These are phyloP conservation scores for Silurus asotus DNA, from an alignment of 2,113 vertebrate species.

Conservation along the genomic window DNA sequence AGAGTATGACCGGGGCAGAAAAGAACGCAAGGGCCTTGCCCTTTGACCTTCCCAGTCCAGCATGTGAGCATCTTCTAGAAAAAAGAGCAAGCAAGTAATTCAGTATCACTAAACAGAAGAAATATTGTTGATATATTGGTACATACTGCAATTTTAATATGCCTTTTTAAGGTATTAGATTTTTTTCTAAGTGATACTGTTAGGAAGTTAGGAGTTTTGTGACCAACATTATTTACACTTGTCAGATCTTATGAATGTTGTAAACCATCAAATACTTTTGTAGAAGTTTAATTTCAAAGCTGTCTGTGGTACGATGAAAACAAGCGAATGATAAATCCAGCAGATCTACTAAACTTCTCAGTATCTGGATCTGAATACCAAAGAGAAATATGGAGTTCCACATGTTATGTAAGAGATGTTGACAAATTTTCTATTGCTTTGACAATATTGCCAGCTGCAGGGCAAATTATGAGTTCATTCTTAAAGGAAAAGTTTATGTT, in stretches of 20 bases:
- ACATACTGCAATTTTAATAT: background rate
- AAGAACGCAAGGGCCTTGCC: slow-evolving; percentile 55
- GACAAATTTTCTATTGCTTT: background rate
- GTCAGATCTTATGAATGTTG: background rate
- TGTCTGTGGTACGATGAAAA: background rate
- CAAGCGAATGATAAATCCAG: background rate
- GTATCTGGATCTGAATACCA: background rate
- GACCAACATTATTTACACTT: background rate
- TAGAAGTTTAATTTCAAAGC: background rate
- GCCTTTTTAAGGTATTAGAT: background rate
- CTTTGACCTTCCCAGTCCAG: slow-evolving; percentile 56
- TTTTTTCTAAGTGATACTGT: background rate
- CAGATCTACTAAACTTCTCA: background rate
- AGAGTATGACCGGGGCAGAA: slow-evolving; percentile 82
- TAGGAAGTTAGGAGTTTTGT: background rate
- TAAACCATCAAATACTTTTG: background rate
- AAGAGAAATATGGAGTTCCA: background rate
- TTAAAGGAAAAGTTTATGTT: background rate
- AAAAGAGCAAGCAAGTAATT: background rate
- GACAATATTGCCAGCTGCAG: background rate
- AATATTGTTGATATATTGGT: background rate
- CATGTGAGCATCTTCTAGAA: slow-evolving; percentile 62
- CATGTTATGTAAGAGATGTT: background rate
- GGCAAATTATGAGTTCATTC: background rate
- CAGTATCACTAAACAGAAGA: background rate